These are phyloP conservation scores for Zophobas atratus DNA, from an alignment of 1,140 invertebrate genomes.

Conservation along the genomic window DNA sequence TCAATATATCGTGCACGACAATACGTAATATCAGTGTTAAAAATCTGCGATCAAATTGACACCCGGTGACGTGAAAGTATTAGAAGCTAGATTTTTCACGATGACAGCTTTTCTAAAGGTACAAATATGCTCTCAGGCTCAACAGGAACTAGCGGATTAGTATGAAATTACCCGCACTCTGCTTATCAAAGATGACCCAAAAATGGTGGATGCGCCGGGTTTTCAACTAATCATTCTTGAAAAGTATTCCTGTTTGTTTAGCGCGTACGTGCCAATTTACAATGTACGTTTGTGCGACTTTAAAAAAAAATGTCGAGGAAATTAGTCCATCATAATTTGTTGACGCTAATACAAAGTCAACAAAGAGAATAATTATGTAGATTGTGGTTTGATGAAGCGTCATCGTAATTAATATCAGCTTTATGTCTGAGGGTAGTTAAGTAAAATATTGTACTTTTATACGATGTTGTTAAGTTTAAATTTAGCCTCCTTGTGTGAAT, in stretches of 20 bases:
- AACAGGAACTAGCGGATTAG: constrained; percentile 7
- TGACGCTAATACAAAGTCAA: constrained; percentile 8
- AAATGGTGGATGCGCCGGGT: background rate
- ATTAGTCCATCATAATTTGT: constrained; percentile 19
- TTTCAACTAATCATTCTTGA: background rate
- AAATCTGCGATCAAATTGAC: constrained; percentile 22
- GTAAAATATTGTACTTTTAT: too few relatives aligned
- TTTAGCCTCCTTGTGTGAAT: too few relatives aligned
- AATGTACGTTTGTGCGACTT: constrained; percentile 11
- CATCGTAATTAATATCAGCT: constrained; percentile 26
- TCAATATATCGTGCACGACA: constrained; percentile 1
- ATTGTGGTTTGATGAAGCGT: constrained; percentile 1
- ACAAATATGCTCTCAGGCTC: constrained; percentile 16
- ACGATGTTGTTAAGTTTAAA: too few relatives aligned
- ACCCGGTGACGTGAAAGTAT: constrained; percentile 19
- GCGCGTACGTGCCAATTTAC: constrained; percentile 10
- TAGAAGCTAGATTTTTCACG: constrained; percentile 24
- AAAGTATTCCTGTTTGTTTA: background rate
- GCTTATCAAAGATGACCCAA: constrained; percentile 5
- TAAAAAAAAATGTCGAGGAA: background rate
- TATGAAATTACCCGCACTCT: background rate
- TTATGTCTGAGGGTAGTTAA: background rate
- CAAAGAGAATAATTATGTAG: constrained; percentile 7
- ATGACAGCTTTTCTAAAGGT: constrained; percentile 26
- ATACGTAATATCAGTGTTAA: constrained; percentile 24